Conservation (phyloP, 2,888 invertebrate species). For the Zaprionus obscuricornis region DNA sequence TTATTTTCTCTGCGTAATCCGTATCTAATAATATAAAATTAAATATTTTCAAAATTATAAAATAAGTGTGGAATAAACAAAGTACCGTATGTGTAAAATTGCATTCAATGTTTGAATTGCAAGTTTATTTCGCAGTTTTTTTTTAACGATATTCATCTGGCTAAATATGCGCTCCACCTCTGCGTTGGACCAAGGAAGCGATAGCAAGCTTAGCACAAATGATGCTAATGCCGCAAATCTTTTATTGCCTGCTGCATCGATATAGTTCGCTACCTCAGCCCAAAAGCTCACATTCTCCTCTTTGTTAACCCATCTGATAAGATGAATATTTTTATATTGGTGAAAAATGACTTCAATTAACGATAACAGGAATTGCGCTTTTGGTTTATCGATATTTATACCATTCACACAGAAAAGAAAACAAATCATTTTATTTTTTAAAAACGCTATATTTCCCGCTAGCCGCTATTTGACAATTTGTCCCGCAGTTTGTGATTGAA, state of each 20-base stretch:
- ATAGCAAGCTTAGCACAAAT: slow-evolving; percentile 10
- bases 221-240: slow-evolving; percentile 6
- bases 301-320: neutral
- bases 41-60: neutral
- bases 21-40: slow-evolving; percentile 1
- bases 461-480: neutral
- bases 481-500: neutral
- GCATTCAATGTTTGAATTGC: slow-evolving; percentile 6
- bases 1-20: slow-evolving; percentile 5
- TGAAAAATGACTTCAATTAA: too few relatives aligned
- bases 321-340: slow-evolving; percentile 2
- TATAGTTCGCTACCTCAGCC: neutral
- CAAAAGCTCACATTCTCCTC: slow-evolving; percentile 2
- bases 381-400: too few relatives aligned
- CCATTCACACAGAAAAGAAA: too few relatives aligned
- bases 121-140: neutral
- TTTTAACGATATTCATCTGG: slow-evolving; percentile 5
- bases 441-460: slow-evolving; percentile 1
- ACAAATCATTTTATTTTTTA: neutral
- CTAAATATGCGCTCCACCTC: neutral
- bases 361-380: too few relatives aligned
- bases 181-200: slow-evolving; percentile 13
- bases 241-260: slow-evolving; percentile 13
- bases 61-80: neutral
- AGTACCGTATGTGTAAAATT: slow-evolving; percentile 14